Evolutionary conservation across 2,888 invertebrate species (phyloP), one percentile per base, ranked within the genome.

Genomic region (Agrotis segetum): DNA sequence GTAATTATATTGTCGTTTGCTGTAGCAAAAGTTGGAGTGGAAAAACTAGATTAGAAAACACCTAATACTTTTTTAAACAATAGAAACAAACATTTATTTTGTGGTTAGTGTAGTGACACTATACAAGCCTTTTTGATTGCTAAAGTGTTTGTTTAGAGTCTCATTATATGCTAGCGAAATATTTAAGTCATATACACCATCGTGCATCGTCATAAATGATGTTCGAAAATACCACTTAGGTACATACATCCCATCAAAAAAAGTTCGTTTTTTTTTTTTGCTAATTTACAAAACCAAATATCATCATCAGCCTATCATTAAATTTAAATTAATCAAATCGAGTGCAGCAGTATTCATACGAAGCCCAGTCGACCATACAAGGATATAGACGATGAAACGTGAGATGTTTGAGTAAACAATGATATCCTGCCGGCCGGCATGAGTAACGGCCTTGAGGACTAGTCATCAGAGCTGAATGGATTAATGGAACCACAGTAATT

Each of bases 391-490:
- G 49, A 50, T 70, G 61, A 14, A 55, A 86, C 85, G 80, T 84
- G 84, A 76, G 60, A 47, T 58, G 82, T 49, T 50, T 86, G 67
- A 56, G 60, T 71, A 84, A 84, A 63, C 65, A 63, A 40, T 66
- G 76, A 76, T 79, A 76, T 86, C 86, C 86, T 84, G 84, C 76
- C 70, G 70, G 84, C 76, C 70, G 70, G 68, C 58, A 24, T 24
- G 56, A 72, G 62, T 63, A 59, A 61, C 60, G 63, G 68, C 86
- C 84, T 84, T 84, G 82, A 74, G 60, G 44, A 13, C 46, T 64
- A 61, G 53, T 78, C 73, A 60, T 55, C 61, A 58, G 50, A 55
- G n/a, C 21, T 56, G 34, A 34, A 62, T 13, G 34, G 56, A 34
- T 56, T 24, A 34, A 62, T 13, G 34, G 56, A 34, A n/a, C 56